Evolutionary conservation across 2,113 vertebrate species (phyloP), one percentile per base, ranked within the genome.

Genomic region (Strix uralensis): DNA sequence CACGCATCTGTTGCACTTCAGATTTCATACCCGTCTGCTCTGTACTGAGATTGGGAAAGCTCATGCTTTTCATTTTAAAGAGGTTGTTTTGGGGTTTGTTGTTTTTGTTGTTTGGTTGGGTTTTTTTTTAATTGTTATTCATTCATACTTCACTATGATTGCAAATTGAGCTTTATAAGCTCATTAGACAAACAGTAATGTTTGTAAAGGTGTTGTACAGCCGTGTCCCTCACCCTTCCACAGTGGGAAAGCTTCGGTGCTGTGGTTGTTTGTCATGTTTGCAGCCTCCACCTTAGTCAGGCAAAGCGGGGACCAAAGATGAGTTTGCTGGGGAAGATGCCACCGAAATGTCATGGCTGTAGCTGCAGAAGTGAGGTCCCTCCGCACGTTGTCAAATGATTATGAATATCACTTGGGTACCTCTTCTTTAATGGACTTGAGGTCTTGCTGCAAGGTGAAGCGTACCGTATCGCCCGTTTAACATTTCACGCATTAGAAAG

Each of bases 101-200:
- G 16, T 19, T 47, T 47, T 36, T 32, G 42, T 63, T 44, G 19
- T 19, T 70, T 69, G 86, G 15, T 16, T 71, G 36, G 36, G 36
- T 7, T 79, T 86, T 30, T 15, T 72, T 85, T 86, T 54, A 11
- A 95, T 91, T 91, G 61, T 78, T 97, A 92, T 96, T 96, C 95
- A 72, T 97, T 97, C 97, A 96, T 97, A 97, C 83, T 94, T 97
- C 96, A 95, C 90, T 93, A 87, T 94, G 96, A 96, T 93, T 70
- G 92, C 96, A 94, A 94, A 97, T 93, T 94, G 98, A 98, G 97
- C 98, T 98, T 98, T 98, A 98, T 98, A 98, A 98, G 98, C 97
- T 94, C 97, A 97, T 62, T 66, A 96, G 94, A 93, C 96, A 93
- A 94, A 75, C 69, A 85, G 57, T 22, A 77, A 71, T 14, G 69